Base-by-base conservation (phyloP, 2,113 vertebrate genomes). In the Laticauda laticaudata region DNA sequence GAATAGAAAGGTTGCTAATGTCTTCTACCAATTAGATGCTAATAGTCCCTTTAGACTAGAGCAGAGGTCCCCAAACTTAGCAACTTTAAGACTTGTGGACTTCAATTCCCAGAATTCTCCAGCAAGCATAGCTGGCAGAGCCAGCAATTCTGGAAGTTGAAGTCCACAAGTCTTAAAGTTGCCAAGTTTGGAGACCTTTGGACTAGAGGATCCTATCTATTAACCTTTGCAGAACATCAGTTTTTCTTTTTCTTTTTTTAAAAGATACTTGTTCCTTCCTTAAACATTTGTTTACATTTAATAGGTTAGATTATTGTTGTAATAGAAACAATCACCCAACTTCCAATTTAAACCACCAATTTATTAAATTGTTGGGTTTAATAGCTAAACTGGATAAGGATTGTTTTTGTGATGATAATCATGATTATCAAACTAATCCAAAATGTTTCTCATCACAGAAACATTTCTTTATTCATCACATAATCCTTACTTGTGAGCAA, bases 191-290 rank as follows among this genome's bases (percentile, higher is more conserved):
- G 48, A 48, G 48, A 48, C 53, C 0, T 21, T 5, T 53, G 10
- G 51, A 53, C 51, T 53, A 53, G 92, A 87, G 93, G 88, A 64
- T 92, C 92, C 86, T 89, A 6, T 81, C 34, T 4, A 34, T 43
- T 57, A 45, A n/a, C 8, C 14, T 91, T 87, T 34, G 55, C 23
- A 86, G n/a, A 81, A 56, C 45, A 43, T 45, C 81, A 59, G 39
- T 20, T 45, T 91, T 43, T 45, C 21, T 48, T 54, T 14, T 51
- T 23, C 8, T 48, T 48, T 48, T 48, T 48, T 48, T 48, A 86
- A 43, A 11, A 45, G 21, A 21, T 2, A 24, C 48, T 86, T 75
- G 12, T 81, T 53, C n/a, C 39, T 87, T n/a, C 55, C 6, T 57
- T 43, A 53, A 89, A 45, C 6, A 21, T 81, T 85, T 20, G 4